These are phyloP conservation scores for Drepana arcuata DNA, from an alignment of 1,140 invertebrate species.

Conservation along the genomic window DNA sequence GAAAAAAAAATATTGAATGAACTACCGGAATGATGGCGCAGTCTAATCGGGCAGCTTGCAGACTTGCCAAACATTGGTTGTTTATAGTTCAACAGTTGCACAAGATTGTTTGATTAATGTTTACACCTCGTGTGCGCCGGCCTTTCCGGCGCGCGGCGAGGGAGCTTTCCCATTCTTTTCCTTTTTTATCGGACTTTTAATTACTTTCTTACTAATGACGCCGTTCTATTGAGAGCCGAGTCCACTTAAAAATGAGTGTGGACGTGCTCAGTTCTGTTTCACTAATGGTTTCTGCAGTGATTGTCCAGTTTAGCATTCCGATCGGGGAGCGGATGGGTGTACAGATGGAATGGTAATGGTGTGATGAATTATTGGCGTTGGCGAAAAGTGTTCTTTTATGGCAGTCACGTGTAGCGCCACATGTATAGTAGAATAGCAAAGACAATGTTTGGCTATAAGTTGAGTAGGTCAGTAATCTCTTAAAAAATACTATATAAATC, in stretches of 20 bases:
- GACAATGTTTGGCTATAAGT: no score
- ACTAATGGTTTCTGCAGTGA: conserved; percentile 21
- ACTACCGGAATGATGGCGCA: conserved; percentile 59
- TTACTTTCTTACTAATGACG: conserved; percentile 62
- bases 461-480: no score
- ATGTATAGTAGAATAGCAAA: no score
- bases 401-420: no score
- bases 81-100: conserved; percentile 57
- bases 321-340: background rate
- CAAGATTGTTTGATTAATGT: conserved; percentile 43
- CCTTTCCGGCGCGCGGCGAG: conserved; percentile 2
- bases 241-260: conserved; percentile 40
- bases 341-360: conserved; percentile 1
- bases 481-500: no score
- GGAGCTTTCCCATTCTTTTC: conserved; percentile 12
- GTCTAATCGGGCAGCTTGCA: conserved; percentile 49
- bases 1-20: conserved; percentile 70
- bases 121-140: conserved; percentile 21
- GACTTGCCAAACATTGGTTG: conserved; percentile 53
- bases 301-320: conserved; percentile 1
- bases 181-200: conserved; percentile 58
- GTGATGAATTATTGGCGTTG: conserved; percentile 1
- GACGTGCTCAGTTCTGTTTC: conserved; percentile 42
- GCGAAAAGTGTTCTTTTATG: no score
- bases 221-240: conserved; percentile 43